phyloP scores from a whole-genome alignment of 2,888 invertebrate genomes.

The Seira musarum region DNA sequence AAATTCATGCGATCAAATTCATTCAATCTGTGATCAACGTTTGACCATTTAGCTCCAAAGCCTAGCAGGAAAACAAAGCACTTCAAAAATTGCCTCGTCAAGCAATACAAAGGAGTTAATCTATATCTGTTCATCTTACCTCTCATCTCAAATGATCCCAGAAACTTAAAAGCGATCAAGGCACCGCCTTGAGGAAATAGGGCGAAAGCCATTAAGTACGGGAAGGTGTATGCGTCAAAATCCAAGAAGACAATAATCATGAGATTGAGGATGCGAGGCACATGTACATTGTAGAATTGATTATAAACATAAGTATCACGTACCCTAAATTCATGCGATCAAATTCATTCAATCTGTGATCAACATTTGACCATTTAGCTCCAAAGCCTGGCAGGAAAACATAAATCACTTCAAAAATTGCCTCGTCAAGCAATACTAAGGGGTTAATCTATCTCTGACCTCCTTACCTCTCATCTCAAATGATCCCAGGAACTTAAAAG shows the following conservation, averaged over 20 bases:
- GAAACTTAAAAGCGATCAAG: slow-evolving; percentile 67
- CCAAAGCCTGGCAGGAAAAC: slow-evolving; percentile 70
- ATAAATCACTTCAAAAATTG: no score
- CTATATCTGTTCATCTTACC: slow-evolving; percentile 42
- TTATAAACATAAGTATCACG: slow-evolving; percentile 69
- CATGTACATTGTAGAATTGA: slow-evolving; percentile 73
- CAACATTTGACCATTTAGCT: slow-evolving; percentile 71
- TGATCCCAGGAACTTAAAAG: slow-evolving; percentile 67
- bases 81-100: no score
- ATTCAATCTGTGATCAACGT: slow-evolving; percentile 70
- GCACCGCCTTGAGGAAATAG: slow-evolving; percentile 70
- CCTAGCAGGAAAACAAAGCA: slow-evolving; percentile 68
- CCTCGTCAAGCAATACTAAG: not conserved
- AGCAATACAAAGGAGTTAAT: not conserved
- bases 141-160: slow-evolving; percentile 69
- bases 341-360: slow-evolving; percentile 69
- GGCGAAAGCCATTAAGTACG: slow-evolving; percentile 63
- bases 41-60: slow-evolving; percentile 71
- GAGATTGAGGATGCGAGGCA: slow-evolving; percentile 77
- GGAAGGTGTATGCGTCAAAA: slow-evolving; percentile 53
- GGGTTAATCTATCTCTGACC: not conserved
- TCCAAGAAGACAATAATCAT: slow-evolving; percentile 57
- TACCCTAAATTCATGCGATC: slow-evolving; percentile 71
- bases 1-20: slow-evolving; percentile 70
- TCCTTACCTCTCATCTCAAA: slow-evolving; percentile 69